A percentile compares a stretch with the other conserved stretches of the same genome.
Evolutionary conservation across 2,888 invertebrate species (phyloP).

Genomic region (Mellilla xanthometata): DNA sequence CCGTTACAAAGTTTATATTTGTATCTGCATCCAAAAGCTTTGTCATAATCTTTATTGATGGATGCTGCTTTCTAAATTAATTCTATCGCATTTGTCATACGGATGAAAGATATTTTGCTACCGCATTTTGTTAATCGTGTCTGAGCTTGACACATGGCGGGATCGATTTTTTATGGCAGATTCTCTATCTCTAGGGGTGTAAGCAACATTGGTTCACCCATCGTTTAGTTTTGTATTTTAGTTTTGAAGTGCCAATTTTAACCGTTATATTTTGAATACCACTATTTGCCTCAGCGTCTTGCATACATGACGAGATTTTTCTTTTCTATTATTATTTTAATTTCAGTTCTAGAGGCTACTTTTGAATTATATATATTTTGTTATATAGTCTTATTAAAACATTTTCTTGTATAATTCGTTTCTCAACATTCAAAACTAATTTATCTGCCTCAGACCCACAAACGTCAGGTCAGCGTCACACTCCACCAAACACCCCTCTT

Average conservation of each 20-base stretch:
- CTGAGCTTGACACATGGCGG: constrained; percentile 43
- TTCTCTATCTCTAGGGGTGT: constrained; percentile 33
- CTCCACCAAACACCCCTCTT: constrained; percentile 64
- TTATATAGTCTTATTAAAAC: no score
- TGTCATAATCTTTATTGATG: constrained; percentile 20
- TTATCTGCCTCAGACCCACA: not conserved
- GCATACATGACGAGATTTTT: no score
- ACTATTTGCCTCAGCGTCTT: no score
- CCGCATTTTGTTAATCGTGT: constrained; percentile 42
- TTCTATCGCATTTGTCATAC: constrained; percentile 45
- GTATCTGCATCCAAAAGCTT: constrained; percentile 17
- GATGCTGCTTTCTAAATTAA: constrained; percentile 29
- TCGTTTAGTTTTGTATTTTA: constrained; percentile 18
- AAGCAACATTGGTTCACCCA: constrained; percentile 30
- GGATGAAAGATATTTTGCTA: constrained; percentile 39
- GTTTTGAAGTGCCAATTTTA: constrained; percentile 3
- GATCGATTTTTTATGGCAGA: constrained; percentile 37
- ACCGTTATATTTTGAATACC: not conserved
- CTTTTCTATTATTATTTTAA: no score
- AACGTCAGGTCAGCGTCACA: constrained; percentile 49
- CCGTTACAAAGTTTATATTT: constrained; percentile 17
- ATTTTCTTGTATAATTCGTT: no score
- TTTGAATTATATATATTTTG: no score
- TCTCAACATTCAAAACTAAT: no score
- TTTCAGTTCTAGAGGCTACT: no score